phyloP scores from a whole-genome alignment of 2,888 invertebrate genomes.

The Molorchus minor region DNA sequence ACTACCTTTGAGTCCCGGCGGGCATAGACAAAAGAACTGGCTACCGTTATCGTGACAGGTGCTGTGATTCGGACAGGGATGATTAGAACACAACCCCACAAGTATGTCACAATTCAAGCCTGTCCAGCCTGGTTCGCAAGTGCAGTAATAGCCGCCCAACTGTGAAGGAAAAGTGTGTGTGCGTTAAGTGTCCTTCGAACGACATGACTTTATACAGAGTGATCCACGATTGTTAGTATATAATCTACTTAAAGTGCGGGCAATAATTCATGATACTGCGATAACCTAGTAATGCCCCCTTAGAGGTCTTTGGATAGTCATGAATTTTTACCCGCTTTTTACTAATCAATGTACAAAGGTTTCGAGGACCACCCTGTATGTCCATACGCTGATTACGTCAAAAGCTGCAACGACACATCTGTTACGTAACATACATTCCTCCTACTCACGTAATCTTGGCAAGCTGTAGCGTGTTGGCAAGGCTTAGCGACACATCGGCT shows the following conservation, averaged over 20 bases:
- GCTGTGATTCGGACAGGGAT: slow-evolving; percentile 73
- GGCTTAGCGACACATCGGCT: too few relatives aligned
- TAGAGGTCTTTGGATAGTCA: too few relatives aligned
- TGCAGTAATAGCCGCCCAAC: slow-evolving; percentile 72
- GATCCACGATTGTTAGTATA: neutral
- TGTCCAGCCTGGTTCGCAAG: slow-evolving; percentile 75
- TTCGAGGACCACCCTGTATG: too few relatives aligned
- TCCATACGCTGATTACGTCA: too few relatives aligned
- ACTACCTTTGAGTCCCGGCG: slow-evolving; percentile 68
- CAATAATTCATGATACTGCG: too few relatives aligned
- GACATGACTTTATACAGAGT: slow-evolving; percentile 5
- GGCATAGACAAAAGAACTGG: slow-evolving; percentile 68
- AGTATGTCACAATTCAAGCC: slow-evolving; percentile 69
- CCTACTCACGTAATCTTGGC: slow-evolving; percentile 72
- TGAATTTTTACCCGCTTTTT: too few relatives aligned
- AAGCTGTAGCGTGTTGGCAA: slow-evolving; percentile 70
- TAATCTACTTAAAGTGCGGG: too few relatives aligned
- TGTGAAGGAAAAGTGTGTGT: too few relatives aligned
- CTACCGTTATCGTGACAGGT: slow-evolving; percentile 67
- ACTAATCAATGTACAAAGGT: too few relatives aligned
- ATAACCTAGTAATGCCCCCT: too few relatives aligned
- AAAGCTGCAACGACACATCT: too few relatives aligned
- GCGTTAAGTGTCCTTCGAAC: slow-evolving; percentile 36
- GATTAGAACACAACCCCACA: slow-evolving; percentile 67
- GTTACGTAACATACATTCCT: too few relatives aligned